These are phyloP conservation scores for Orcinus orca DNA, from an alignment of 2,113 vertebrate genomes.

Conservation along the genomic window DNA sequence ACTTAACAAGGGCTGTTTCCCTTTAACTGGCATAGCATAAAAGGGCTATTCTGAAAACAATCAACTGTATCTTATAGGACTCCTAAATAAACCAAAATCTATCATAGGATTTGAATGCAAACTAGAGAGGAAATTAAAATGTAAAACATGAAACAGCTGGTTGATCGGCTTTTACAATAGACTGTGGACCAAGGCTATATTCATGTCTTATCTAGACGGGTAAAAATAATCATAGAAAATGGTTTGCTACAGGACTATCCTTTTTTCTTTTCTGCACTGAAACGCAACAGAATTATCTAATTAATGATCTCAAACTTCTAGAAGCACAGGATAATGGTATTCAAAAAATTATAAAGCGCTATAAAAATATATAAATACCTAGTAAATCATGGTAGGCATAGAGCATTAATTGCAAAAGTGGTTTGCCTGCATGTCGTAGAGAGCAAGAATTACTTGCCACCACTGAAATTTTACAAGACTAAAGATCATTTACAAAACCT, in stretches of 20 bases:
- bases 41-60: constrained; percentile 51
- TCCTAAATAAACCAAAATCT: constrained; percentile 65
- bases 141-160: constrained; percentile 63
- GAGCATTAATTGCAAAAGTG: neutral
- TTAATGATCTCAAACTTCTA: constrained; percentile 31
- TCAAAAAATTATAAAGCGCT: neutral
- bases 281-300: constrained; percentile 39
- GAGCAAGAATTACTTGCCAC: neutral
- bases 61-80: constrained; percentile 39
- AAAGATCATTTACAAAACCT: neutral
- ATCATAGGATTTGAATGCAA: constrained; percentile 46
- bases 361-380: neutral
- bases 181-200: constrained; percentile 32
- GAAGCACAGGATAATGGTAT: neutral
- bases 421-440: neutral
- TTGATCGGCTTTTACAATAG: constrained; percentile 77
- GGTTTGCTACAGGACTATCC: constrained; percentile 18
- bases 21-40: constrained; percentile 51
- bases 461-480: neutral
- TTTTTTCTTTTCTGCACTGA: constrained; percentile 16
- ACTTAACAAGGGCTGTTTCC: constrained; percentile 65
- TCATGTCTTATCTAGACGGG: constrained; percentile 48
- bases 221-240: constrained; percentile 56
- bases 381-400: neutral
- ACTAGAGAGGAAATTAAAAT: constrained; percentile 64